These are phyloP conservation scores for Anguilla marmorata DNA, from an alignment of 2,797 vertebrate genomes.

Conservation along the genomic window DNA sequence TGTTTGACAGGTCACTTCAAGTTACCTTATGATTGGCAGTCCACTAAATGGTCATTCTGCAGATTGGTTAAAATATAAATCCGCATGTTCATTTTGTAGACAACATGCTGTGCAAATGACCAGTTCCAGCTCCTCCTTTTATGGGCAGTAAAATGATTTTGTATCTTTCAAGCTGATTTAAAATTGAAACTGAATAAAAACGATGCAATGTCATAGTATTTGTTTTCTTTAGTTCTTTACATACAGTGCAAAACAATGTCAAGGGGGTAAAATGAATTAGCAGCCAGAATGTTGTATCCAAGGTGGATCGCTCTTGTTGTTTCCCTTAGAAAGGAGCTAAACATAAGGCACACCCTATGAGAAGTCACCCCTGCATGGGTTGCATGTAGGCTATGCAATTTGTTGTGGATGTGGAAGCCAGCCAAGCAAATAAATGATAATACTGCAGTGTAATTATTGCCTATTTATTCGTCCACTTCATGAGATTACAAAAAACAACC, in stretches of 20 bases:
- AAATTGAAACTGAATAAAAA: background rate
- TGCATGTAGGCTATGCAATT: background rate
- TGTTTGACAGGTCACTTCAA: background rate
- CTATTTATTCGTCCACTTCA: conserved; percentile 2
- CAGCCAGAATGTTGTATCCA: background rate
- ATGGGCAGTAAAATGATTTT: background rate
- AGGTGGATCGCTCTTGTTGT: background rate
- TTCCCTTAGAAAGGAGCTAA: background rate
- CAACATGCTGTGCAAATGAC: background rate
- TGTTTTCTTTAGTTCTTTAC: background rate
- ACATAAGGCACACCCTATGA: background rate
- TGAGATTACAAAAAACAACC: conserved; percentile 12
- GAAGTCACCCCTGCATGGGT: background rate
- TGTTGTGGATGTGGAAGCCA: background rate
- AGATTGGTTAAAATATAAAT: background rate
- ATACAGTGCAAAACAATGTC: background rate
- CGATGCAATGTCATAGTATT: background rate
- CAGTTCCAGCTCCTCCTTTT: background rate
- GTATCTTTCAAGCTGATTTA: background rate
- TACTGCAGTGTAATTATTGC: background rate
- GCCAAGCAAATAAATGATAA: background rate
- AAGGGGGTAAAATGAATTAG: background rate
- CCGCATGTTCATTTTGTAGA: background rate
- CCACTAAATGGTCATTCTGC: background rate
- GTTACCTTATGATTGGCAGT: background rate